phyloP scores from a whole-genome alignment of 64 coral and sea anemone genomes.

The Montipora foliosa region DNA sequence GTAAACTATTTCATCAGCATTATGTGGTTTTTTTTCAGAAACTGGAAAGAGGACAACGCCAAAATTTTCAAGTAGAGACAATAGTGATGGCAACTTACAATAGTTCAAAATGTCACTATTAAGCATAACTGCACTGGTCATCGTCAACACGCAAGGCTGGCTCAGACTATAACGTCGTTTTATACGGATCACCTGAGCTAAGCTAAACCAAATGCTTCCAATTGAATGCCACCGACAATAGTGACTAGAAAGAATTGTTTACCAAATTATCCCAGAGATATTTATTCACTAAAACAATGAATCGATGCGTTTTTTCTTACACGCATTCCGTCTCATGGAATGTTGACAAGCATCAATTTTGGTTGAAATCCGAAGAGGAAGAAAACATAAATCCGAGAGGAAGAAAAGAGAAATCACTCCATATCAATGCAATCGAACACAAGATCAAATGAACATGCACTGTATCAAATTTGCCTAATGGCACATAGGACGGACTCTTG shows the following conservation, averaged over 20 bases:
- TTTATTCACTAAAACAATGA: constrained; percentile 32
- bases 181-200: background rate
- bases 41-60: background rate
- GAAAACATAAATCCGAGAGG: too few relatives aligned
- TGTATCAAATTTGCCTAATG: background rate
- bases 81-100: too few relatives aligned
- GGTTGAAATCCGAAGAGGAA: background rate
- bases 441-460: constrained; percentile 18
- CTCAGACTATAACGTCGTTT: background rate
- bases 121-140: too few relatives aligned
- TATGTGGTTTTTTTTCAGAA: background rate
- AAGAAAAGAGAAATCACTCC: background rate
- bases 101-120: too few relatives aligned
- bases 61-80: too few relatives aligned
- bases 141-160: too few relatives aligned
- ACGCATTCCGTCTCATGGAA: background rate
- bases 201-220: background rate
- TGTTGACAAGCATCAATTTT: background rate
- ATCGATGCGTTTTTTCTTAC: constrained; percentile 11
- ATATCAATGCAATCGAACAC: background rate
- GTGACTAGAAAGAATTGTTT: background rate
- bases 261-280: constrained; percentile 15
- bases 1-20: background rate
- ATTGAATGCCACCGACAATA: background rate
- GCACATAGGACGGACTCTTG: background rate